phyloP scores from a whole-genome alignment of 2,888 invertebrate species.

The Drosophila monieri region DNA sequence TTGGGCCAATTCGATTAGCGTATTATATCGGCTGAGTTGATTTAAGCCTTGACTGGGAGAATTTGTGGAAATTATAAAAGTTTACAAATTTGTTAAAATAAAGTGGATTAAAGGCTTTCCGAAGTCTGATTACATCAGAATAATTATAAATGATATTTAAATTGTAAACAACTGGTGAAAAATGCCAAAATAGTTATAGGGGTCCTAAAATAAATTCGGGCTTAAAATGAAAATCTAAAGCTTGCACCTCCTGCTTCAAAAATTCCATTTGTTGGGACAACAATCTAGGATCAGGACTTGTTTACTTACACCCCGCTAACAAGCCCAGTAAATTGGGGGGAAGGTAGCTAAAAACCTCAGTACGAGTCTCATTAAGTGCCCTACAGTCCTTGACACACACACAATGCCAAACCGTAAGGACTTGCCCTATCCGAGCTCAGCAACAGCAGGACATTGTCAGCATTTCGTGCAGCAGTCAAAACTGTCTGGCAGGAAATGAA shows the following conservation, averaged over 20 bases:
- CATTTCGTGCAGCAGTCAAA: constrained; percentile 72
- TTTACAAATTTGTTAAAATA: not conserved
- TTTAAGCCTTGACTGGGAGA: constrained; percentile 13
- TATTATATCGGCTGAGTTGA: constrained; percentile 9
- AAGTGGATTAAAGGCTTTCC: not conserved
- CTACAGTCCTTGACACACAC: constrained; percentile 35
- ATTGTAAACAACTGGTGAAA: too few relatives aligned
- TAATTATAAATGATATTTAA: not conserved
- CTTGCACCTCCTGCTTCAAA: constrained; percentile 11
- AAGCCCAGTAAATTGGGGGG: constrained; percentile 69
- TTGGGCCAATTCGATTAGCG: constrained; percentile 60
- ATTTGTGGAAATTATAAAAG: not conserved
- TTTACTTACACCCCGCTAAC: constrained; percentile 57
- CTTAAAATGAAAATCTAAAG: not conserved
- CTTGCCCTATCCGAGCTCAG: constrained; percentile 3
- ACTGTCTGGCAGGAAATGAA: constrained; percentile 77
- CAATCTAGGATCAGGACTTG: constrained; percentile 34
- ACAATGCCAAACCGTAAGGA: constrained; percentile 37
- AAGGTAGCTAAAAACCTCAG: constrained; percentile 21
- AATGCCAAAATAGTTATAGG: too few relatives aligned
- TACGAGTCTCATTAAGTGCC: constrained; percentile 58
- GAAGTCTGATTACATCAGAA: not conserved
- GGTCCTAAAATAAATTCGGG: not conserved
- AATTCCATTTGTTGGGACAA: constrained; percentile 27
- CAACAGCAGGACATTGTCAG: constrained; percentile 65